Conservation (phyloP, 2,113 vertebrate genomes). For the Rhadina sibilatrix region DNA sequence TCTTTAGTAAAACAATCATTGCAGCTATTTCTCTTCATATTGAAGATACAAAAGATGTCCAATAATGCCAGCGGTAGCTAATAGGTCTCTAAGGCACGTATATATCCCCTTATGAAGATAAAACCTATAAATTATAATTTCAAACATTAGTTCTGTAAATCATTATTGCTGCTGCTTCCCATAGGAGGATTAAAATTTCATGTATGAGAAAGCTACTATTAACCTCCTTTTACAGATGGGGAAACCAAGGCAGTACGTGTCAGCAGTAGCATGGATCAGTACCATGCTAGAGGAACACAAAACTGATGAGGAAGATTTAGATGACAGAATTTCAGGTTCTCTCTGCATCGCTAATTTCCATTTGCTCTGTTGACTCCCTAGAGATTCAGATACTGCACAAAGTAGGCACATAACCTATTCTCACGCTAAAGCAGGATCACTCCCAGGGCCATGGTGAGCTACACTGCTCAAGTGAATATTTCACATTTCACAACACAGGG, state of each 20-base stretch:
- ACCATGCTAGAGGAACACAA: background rate
- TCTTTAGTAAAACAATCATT: background rate
- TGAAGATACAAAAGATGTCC: background rate
- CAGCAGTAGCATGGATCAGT: background rate
- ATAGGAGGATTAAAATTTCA: background rate
- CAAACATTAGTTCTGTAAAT: background rate
- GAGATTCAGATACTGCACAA: background rate
- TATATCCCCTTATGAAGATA: background rate
- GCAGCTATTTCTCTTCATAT: background rate
- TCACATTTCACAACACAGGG: background rate
- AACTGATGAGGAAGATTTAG: background rate
- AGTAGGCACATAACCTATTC: background rate
- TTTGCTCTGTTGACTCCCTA: background rate
- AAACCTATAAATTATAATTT: background rate
- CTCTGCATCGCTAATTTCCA: constrained; percentile 12
- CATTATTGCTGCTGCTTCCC: background rate
- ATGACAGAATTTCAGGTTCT: background rate
- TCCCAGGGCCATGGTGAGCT: background rate
- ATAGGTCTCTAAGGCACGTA: background rate
- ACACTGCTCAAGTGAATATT: background rate
- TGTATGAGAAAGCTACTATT: background rate
- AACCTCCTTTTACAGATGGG: background rate
- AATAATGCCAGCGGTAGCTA: background rate
- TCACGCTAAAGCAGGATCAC: background rate
- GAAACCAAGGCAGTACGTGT: background rate